Evolutionary conservation across 2,888 invertebrate species (phyloP).

Genomic region (Cryptophagus acutangulus): DNA sequence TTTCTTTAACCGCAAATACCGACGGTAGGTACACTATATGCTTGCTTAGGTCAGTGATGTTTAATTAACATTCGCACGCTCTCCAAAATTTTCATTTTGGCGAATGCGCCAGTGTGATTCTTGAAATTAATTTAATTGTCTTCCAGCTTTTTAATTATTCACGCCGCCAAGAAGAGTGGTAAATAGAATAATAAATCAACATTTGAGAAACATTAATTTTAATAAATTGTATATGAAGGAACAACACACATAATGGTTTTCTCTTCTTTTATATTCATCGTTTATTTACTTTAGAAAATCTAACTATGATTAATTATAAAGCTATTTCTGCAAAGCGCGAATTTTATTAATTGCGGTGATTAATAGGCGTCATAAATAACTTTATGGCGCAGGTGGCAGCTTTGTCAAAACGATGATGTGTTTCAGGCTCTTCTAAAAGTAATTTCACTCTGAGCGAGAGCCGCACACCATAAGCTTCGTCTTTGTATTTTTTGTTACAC

Average conservation of each 20-base stretch:
- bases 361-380: conserved; percentile 27
- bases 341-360: conserved; percentile 33
- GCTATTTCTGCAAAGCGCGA: conserved; percentile 26
- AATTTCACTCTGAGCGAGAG: background rate
- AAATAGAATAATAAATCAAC: conserved; percentile 8
- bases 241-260: too few relatives aligned
- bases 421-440: background rate
- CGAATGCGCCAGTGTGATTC: too few relatives aligned
- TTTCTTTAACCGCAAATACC: too few relatives aligned
- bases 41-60: too few relatives aligned
- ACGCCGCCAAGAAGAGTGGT: too few relatives aligned
- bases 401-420: conserved; percentile 11
- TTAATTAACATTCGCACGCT: too few relatives aligned
- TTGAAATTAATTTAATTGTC: too few relatives aligned
- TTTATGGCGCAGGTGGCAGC: conserved; percentile 15
- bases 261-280: conserved; percentile 10
- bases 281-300: conserved; percentile 24
- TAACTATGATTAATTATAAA: conserved; percentile 31
- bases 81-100: too few relatives aligned
- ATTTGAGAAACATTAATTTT: conserved; percentile 9
- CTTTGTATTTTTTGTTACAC: too few relatives aligned
- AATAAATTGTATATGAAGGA: conserved; percentile 2
- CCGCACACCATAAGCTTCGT: too few relatives aligned
- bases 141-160: too few relatives aligned
- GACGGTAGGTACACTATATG: too few relatives aligned